Evolutionary conservation across 2,888 invertebrate genomes (phyloP).

Genomic region (Synanthedon formicaeformis): DNA sequence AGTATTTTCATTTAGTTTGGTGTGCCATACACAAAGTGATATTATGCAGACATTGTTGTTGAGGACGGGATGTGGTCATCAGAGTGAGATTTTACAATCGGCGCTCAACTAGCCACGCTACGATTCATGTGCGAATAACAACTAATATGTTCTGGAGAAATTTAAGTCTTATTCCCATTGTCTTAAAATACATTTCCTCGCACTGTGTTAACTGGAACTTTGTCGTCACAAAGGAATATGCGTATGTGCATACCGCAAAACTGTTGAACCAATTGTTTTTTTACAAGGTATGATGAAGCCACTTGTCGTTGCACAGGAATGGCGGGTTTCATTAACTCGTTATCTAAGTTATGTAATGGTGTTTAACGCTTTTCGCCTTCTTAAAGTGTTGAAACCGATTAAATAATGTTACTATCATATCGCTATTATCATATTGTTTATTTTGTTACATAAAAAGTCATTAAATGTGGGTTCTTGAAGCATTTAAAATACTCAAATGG

Average conservation of each 20-base stretch:
- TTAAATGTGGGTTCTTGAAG: too few relatives aligned
- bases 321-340: slow-evolving; percentile 19
- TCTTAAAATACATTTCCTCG: slow-evolving; percentile 3
- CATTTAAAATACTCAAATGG: too few relatives aligned
- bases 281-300: slow-evolving; percentile 12
- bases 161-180: slow-evolving; percentile 1
- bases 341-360: slow-evolving; percentile 10
- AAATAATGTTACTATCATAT: not conserved
- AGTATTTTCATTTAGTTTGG: too few relatives aligned
- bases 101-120: slow-evolving; percentile 8
- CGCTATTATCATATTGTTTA: not conserved
- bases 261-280: slow-evolving; percentile 24
- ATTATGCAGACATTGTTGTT: slow-evolving; percentile 49
- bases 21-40: slow-evolving; percentile 52
- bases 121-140: not conserved
- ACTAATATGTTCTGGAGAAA: not conserved
- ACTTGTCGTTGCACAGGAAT: slow-evolving; percentile 14
- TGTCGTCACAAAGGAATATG: too few relatives aligned
- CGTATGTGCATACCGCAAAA: slow-evolving; percentile 18
- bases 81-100: slow-evolving; percentile 56
- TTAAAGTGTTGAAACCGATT: not conserved
- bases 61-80: slow-evolving; percentile 64
- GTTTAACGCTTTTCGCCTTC: not conserved
- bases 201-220: not conserved
- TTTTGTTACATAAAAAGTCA: not conserved